Evolutionary conservation across 2,888 invertebrate species (phyloP).

Genomic region (Timandra comae): DNA sequence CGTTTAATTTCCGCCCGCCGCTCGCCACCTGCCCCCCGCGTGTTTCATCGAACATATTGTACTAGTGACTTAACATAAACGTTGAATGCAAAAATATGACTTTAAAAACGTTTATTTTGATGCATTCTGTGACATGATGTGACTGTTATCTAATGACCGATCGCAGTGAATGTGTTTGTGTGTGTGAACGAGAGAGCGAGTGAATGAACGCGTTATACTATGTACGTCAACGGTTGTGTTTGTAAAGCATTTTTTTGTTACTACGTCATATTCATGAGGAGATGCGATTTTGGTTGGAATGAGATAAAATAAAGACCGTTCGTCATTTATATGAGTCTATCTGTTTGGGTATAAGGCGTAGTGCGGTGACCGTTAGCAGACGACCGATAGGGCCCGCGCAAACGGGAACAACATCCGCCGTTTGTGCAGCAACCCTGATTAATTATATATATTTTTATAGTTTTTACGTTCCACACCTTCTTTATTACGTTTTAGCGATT

Average conservation of each 20-base stretch:
- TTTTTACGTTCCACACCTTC: too few relatives aligned
- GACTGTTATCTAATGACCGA: slow-evolving; percentile 1
- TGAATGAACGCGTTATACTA: slow-evolving; percentile 17
- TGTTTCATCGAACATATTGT: too few relatives aligned
- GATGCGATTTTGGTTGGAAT: slow-evolving; percentile 44
- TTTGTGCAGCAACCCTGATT: too few relatives aligned
- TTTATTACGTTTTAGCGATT: too few relatives aligned
- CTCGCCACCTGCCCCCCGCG: too few relatives aligned
- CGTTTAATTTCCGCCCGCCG: too few relatives aligned
- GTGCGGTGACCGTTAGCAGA: slow-evolving; percentile 9
- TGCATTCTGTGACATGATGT: slow-evolving; percentile 5
- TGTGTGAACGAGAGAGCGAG: slow-evolving; percentile 4
- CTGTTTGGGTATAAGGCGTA: slow-evolving; percentile 22
- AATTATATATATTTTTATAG: too few relatives aligned
- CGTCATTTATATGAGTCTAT: slow-evolving; percentile 32
- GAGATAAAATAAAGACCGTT: slow-evolving; percentile 36
- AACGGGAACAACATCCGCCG: too few relatives aligned
- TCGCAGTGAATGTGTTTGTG: slow-evolving; percentile 4
- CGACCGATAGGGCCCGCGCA: too few relatives aligned
- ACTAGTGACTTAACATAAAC: neutral
- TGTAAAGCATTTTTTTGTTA: slow-evolving; percentile 56
- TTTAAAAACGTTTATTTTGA: neutral
- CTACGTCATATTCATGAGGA: slow-evolving; percentile 48
- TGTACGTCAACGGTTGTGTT: slow-evolving; percentile 54
- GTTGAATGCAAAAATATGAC: slow-evolving; percentile 5